phyloP scores from a whole-genome alignment of 2,888 invertebrate genomes.

The Hirudinaria manillensis region DNA sequence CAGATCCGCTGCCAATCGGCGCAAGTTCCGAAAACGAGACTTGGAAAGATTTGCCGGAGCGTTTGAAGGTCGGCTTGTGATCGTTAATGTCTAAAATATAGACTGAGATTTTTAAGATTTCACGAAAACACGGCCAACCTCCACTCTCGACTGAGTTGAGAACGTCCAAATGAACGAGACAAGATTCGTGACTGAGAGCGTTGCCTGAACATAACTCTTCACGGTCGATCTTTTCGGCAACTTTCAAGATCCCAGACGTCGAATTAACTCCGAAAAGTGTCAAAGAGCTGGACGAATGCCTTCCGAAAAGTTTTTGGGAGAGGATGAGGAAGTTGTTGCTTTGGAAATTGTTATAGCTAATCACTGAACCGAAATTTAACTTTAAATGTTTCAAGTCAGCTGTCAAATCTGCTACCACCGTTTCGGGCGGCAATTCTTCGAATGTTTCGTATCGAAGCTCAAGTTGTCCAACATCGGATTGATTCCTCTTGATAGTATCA shows the following conservation, averaged over 20 bases:
- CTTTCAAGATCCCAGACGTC: not conserved
- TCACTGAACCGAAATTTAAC: not conserved
- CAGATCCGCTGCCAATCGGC: slow-evolving; percentile 20
- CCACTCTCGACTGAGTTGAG: not conserved
- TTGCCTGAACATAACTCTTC: slow-evolving; percentile 11
- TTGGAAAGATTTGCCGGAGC: not conserved
- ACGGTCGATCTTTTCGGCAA: not conserved
- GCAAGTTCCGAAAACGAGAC: slow-evolving; percentile 21
- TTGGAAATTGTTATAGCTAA: slow-evolving; percentile 11
- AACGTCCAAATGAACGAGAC: slow-evolving; percentile 18
- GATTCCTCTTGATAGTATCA: not conserved
- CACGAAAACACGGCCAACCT: not conserved
- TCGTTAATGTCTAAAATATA: slow-evolving; percentile 21
- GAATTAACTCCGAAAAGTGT: slow-evolving; percentile 11
- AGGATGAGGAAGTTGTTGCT: slow-evolving; percentile 10
- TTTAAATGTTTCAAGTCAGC: not conserved
- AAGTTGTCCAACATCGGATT: not conserved
- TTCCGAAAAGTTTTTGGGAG: slow-evolving; percentile 5
- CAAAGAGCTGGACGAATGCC: not conserved
- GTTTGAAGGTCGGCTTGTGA: slow-evolving; percentile 9
- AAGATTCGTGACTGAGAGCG: not conserved
- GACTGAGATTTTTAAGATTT: slow-evolving; percentile 12
- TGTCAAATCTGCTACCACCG: not conserved
- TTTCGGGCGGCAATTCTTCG: slow-evolving; percentile 14
- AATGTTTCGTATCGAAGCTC: slow-evolving; percentile 13